Percentiles rank a stretch among this genome's conserved stretches.
phyloP scores from a whole-genome alignment of 2,888 invertebrate genomes.

The Merodon equestris region DNA sequence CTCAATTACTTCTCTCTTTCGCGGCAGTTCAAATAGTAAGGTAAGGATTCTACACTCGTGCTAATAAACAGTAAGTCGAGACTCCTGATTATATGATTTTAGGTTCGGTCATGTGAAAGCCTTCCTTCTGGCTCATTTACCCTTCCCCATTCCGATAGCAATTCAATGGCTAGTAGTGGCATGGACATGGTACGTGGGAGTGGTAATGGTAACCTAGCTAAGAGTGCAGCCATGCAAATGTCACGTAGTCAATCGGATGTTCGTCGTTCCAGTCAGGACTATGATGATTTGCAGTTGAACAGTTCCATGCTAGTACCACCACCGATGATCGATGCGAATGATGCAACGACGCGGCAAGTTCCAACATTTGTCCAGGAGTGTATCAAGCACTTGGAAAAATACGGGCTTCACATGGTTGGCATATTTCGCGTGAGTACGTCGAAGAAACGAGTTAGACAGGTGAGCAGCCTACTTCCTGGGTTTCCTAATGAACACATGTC shows the following conservation, averaged over 20 bases:
- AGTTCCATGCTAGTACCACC: conserved; percentile 42
- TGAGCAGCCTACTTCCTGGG: conserved; percentile 75
- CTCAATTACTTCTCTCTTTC: conserved; percentile 85
- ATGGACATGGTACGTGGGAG: conserved; percentile 68
- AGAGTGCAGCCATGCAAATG: conserved; percentile 80
- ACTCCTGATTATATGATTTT: conserved; percentile 60
- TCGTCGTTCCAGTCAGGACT: conserved; percentile 77
- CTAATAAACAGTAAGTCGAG: no score
- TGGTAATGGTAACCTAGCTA: conserved; percentile 72
- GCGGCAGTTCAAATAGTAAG: conserved; percentile 68
- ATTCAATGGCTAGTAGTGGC: conserved; percentile 46
- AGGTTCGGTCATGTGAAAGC: conserved; percentile 90
- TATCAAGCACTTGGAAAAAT: conserved; percentile 88
- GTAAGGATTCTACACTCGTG: conserved; percentile 1
- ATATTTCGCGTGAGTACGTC: conserved; percentile 95
- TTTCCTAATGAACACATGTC: not conserved
- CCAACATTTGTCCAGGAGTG: conserved; percentile 90
- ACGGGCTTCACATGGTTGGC: conserved; percentile 91
- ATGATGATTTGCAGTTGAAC: conserved; percentile 70
- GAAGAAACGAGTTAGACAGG: conserved; percentile 94
- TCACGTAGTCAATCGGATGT: conserved; percentile 80
- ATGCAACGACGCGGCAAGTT: conserved; percentile 78
- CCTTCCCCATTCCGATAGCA: conserved; percentile 40
- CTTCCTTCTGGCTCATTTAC: conserved; percentile 77
- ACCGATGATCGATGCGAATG: conserved; percentile 76